phyloP scores from a whole-genome alignment of 2,113 vertebrate genomes.

The Macrotus californicus region DNA sequence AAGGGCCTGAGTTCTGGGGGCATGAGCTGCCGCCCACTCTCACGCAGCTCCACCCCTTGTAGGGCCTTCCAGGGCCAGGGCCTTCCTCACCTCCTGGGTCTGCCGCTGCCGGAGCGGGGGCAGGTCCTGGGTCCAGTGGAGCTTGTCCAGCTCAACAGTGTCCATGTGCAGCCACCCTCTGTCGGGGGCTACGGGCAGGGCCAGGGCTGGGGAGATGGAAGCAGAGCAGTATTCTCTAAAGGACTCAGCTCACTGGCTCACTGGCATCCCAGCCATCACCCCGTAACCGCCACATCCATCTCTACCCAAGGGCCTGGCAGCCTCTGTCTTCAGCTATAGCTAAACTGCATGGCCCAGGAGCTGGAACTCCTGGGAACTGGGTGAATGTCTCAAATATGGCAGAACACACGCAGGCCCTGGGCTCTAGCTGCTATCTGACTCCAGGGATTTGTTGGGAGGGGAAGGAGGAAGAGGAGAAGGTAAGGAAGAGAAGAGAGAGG shows the following conservation, averaged over 20 bases:
- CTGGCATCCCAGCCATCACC: background rate
- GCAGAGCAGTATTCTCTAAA: background rate
- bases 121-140: conserved; percentile 93
- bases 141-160: conserved; percentile 91
- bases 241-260: background rate
- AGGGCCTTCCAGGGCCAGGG: background rate
- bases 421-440: background rate
- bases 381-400: background rate
- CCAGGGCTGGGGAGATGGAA: conserved; percentile 68
- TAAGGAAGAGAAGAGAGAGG: background rate
- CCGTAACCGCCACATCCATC: background rate
- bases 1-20: background rate
- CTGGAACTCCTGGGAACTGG: background rate
- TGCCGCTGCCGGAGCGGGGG: conserved; percentile 82
- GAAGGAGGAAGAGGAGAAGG: background rate
- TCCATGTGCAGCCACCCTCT: conserved; percentile 97
- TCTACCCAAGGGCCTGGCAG: background rate
- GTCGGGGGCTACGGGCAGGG: conserved; percentile 87
- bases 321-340: background rate
- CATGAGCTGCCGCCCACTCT: background rate
- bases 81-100: conserved; percentile 85
- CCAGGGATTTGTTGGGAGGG: background rate
- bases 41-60: rapidly evolving
- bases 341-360: background rate
- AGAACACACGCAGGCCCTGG: background rate